phyloP scores from a whole-genome alignment of 2,797 vertebrate species.

The Poliocrania exsul region DNA sequence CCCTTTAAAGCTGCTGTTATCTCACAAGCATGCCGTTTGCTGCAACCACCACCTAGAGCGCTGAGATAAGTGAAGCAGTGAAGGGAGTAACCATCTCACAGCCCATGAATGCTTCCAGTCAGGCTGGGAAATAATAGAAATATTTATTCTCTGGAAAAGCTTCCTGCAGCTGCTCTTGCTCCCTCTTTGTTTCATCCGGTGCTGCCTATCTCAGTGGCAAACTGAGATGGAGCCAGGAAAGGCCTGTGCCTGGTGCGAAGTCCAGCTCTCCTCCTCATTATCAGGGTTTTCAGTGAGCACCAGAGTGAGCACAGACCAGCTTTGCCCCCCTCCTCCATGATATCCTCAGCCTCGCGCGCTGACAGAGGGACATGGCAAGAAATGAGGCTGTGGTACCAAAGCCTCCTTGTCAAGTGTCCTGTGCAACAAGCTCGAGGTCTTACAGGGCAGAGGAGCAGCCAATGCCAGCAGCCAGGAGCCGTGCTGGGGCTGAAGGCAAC shows the following conservation, averaged over 20 bases:
- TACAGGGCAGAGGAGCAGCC: fast-evolving
- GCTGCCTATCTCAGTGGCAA: not conserved
- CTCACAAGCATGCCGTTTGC: not conserved
- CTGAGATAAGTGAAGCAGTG: constrained; percentile 46
- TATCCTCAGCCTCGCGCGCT: not conserved
- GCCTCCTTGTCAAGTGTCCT: not conserved
- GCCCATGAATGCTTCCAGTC: constrained; percentile 55
- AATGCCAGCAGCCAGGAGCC: fast-evolving
- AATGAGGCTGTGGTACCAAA: not conserved
- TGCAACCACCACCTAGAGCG: constrained; percentile 42
- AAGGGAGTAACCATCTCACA: constrained; percentile 39
- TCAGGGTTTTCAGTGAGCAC: not conserved
- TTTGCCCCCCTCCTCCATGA: not conserved
- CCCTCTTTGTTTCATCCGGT: not conserved
- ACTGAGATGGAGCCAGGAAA: not conserved
- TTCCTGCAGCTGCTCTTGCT: constrained; percentile 21
- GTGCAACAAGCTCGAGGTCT: fast-evolving
- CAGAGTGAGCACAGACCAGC: not conserved
- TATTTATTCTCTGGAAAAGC: constrained; percentile 56
- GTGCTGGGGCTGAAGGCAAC: fast-evolving
- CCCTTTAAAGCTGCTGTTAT: constrained; percentile 20
- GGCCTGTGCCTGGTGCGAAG: not conserved
- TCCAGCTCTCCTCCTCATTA: not conserved
- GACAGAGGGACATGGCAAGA: not conserved
- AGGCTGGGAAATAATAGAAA: constrained; percentile 61